Evolutionary conservation across 2,888 invertebrate genomes (phyloP).

Genomic region (Apodemia duryi): DNA sequence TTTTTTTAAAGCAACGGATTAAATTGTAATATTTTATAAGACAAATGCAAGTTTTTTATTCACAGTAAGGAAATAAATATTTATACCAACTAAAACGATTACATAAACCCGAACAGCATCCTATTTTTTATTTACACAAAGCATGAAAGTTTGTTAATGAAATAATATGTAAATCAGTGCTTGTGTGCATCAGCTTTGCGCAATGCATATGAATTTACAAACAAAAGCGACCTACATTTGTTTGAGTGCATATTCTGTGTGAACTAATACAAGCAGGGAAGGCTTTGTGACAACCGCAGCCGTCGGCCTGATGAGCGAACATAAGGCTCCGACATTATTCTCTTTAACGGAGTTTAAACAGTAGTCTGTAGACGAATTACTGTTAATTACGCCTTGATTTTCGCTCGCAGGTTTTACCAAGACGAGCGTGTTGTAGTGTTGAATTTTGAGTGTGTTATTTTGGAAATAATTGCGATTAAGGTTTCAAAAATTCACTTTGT

Average conservation of each 20-base stretch:
- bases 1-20: no score
- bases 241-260: constrained; percentile 19
- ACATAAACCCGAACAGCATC: no score
- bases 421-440: not conserved
- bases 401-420: not conserved
- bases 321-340: constrained; percentile 13
- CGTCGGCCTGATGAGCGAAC: constrained; percentile 12
- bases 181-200: constrained; percentile 6
- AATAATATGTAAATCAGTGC: constrained; percentile 11
- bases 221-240: constrained; percentile 14
- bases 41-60: no score
- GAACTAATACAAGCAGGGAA: constrained; percentile 17
- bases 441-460: not conserved
- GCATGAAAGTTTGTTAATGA: constrained; percentile 12
- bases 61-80: no score
- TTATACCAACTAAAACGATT: no score
- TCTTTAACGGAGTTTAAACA: constrained; percentile 12
- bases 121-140: constrained; percentile 2
- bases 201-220: constrained; percentile 14
- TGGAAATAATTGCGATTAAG: not conserved
- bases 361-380: constrained; percentile 14
- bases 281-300: constrained; percentile 18
- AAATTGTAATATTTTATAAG: no score
- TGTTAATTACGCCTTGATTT: constrained; percentile 14
- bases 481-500: not conserved